Base-by-base conservation (phyloP, 2,797 vertebrate species). In the Varecia variegata region DNA sequence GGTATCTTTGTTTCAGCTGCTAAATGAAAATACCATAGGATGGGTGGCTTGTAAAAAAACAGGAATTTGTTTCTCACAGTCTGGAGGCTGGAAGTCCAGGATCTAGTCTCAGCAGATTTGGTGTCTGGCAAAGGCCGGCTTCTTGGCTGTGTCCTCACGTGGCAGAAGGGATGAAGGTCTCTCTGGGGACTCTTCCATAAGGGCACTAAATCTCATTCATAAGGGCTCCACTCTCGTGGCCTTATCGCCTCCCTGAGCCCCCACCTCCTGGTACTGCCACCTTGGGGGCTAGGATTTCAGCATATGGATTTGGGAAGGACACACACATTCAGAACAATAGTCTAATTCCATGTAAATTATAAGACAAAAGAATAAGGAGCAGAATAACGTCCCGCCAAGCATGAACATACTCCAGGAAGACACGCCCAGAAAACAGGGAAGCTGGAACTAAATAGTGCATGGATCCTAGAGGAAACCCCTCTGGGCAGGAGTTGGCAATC, bases 351-450 rank as follows among this genome's bases (percentile, higher is more conserved):
- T 14, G 3, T 45, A 38, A 56, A 65, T 60, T 32, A 30, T 2
- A 35, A n/a, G 35, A 18, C n/a, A 11, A 43, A 50, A 47, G 54
- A 80, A 9, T 32, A 43, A 85, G 27, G 15, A 50, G 67, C 6
- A 71, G 30, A 65, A 13, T 25, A 11, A 21, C 9, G 14, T 47
- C 11, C 32, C n/a, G 13, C 17, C 13, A 54, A 62, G 25, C 5
- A 5, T 0, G 12, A n/a, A 85, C 25, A 27, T 3, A 7, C 0
- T 52, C 25, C 2, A 0, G 86, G 5, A 38, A 14, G 50, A 3
- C 27, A 0, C 1, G n/a, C n/a, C 43, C 11, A 2, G 47, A 10
- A 83, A 4, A 45, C 5, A 27, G 13, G 0, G 1, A 38, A 32
- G 10, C 18, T 14, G 17, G 25, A 38, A 23, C 47, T 14, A 30